Evolutionary conservation across 2,797 vertebrate genomes (phyloP), one percentile per base, ranked within the genome.

Genomic region (Typhlichthys eigenmanni): DNA sequence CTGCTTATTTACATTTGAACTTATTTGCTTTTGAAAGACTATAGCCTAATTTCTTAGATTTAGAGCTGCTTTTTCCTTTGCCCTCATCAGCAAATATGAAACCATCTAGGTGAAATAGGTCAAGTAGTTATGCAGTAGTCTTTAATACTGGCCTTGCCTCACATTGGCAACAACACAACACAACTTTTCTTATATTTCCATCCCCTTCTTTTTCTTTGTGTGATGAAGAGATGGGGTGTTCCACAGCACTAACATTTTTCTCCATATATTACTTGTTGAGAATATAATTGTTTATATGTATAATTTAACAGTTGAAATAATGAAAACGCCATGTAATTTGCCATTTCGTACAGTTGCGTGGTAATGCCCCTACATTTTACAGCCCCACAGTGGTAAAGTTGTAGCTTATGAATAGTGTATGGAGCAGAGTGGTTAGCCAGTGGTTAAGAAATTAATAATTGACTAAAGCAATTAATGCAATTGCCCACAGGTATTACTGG

Each of bases 61-160:
- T 83, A 84, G 76, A 81, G 60, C 43, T 55, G 76, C 84, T 87
- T 89, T 85, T 69, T 86, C 84, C 79, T 91, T 89, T 76, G 71
- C 82, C 85, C 74, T 90, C 82, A 85, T 92, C 84, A 87, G 86
- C 84, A 91, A 87, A 89, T 87, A 81, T 78, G 67, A 69, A 76
- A 71, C 84, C 74, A 81, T 81, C 75, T 83, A 74, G 79, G 64
- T 77, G 75, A 89, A 88, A 85, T 87, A 85, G 90, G 86, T 89
- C 87, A 89, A 81, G 80, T 75, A 82, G 79, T 83, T 38, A 38
- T 3, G 19, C 24, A 24, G 24, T 88, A 80, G 83, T 76, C 69
- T 72, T 86, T 87, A 79, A 85, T 85, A 48, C 84, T 85, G 68
- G 75, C 74, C 56, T 74, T 64, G 65, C 76, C 71, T 85, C 68